These are phyloP conservation scores for Tachystola acroxantha DNA, from an alignment of 2,888 invertebrate genomes.

Conservation along the genomic window DNA sequence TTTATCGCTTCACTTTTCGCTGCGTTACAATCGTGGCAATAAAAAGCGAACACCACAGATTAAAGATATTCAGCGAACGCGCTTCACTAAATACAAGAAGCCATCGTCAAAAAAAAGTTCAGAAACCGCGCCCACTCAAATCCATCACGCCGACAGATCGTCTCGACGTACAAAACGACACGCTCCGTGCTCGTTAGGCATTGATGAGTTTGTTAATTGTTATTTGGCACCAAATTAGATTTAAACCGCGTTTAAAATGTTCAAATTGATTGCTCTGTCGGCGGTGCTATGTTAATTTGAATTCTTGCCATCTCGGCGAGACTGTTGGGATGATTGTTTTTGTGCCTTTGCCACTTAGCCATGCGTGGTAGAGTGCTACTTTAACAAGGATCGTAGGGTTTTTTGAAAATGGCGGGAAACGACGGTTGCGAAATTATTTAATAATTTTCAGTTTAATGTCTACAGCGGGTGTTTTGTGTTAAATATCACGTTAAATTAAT, in stretches of 20 bases:
- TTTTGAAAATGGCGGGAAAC: too few relatives aligned
- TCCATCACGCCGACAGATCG: conserved; percentile 47
- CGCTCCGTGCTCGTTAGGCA: conserved; percentile 43
- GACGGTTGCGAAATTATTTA: too few relatives aligned
- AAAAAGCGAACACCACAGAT: too few relatives aligned
- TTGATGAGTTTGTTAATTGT: conserved; percentile 67
- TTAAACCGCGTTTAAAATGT: conserved; percentile 21
- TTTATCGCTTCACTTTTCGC: too few relatives aligned
- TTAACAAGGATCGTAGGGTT: too few relatives aligned
- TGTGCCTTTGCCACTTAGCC: conserved; percentile 8
- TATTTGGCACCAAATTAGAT: conserved; percentile 58
- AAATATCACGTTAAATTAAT: too few relatives aligned
- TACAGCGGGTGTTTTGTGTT: too few relatives aligned
- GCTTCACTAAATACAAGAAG: too few relatives aligned
- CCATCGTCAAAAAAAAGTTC: conserved; percentile 42
- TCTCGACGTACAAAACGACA: conserved; percentile 12
- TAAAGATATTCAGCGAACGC: too few relatives aligned
- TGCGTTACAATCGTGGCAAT: too few relatives aligned
- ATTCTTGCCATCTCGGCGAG: conserved; percentile 6
- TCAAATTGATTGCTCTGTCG: conserved; percentile 30
- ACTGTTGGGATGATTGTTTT: conserved; percentile 9
- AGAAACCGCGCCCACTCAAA: conserved; percentile 45
- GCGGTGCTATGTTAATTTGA: conserved; percentile 8
- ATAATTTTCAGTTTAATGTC: too few relatives aligned
- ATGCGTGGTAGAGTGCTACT: too few relatives aligned